Evolutionary conservation across 1,140 invertebrate genomes (phyloP).

Genomic region (Bombus affinis): DNA sequence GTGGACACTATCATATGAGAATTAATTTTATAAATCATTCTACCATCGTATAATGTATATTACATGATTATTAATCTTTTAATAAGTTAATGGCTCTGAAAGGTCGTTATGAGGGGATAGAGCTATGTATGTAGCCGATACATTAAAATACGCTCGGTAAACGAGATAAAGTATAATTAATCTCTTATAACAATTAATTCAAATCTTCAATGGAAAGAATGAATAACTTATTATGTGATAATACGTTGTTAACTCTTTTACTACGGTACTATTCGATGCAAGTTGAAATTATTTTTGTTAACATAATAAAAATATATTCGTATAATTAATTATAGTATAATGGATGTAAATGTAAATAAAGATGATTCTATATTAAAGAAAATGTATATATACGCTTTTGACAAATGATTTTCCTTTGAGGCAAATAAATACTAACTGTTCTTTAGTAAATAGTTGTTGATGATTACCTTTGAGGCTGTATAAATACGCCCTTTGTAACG

Average conservation of each 20-base stretch:
- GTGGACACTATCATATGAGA: neutral
- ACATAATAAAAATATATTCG: neutral
- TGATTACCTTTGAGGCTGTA: neutral
- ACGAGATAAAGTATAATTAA: neutral
- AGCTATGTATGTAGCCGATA: neutral
- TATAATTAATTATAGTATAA: neutral
- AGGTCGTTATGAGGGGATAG: neutral
- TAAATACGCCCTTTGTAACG: neutral
- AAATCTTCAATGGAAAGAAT: neutral
- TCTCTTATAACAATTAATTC: neutral
- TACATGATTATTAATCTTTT: constrained; percentile 10
- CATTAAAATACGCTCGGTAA: neutral
- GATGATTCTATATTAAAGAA: neutral
- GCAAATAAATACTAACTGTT: neutral
- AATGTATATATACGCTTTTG: neutral
- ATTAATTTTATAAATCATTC: neutral
- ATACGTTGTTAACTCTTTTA: neutral
- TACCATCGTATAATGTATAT: neutral
- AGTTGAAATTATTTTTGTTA: neutral
- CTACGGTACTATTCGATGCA: neutral
- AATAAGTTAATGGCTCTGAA: neutral
- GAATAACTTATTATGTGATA: neutral
- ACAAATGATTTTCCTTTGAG: neutral
- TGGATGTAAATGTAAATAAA: neutral
- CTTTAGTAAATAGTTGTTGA: neutral